These are phyloP conservation scores for Papilio aristodemus DNA, from an alignment of 1,140 invertebrate genomes.

Conservation along the genomic window DNA sequence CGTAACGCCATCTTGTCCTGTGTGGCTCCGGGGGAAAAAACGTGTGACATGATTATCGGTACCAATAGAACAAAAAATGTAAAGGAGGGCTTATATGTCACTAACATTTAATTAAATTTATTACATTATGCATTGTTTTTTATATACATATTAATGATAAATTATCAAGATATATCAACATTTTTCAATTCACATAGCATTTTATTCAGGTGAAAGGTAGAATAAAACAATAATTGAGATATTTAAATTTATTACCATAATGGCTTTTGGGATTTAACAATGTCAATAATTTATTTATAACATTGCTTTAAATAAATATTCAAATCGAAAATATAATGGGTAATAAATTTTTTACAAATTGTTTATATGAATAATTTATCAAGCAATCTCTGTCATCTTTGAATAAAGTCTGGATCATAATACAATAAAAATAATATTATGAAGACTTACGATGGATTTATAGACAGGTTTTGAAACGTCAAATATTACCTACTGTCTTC, in stretches of 20 bases:
- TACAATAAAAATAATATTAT: too few species aligned
- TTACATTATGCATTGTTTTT: not conserved
- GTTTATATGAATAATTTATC: too few species aligned
- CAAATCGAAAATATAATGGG: not conserved
- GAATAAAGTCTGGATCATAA: too few species aligned
- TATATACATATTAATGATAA: not conserved
- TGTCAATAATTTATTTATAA: not conserved
- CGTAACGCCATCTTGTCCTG: constrained; percentile 78
- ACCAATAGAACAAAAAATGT: constrained; percentile 63
- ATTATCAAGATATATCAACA: not conserved
- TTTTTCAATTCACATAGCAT: not conserved
- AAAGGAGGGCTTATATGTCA: constrained; percentile 51
- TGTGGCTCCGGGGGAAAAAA: constrained; percentile 77
- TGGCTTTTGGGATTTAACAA: not conserved
- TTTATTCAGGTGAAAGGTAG: not conserved
- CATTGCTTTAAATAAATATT: not conserved
- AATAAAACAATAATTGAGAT: not conserved
- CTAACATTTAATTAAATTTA: constrained; percentile 20
- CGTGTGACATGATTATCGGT: constrained; percentile 76
- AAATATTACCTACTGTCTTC: too few species aligned
- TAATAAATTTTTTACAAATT: too few species aligned
- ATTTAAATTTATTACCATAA: constrained; percentile 3
- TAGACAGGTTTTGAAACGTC: too few species aligned
- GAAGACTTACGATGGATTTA: too few species aligned
- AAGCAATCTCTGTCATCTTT: too few species aligned